Conservation (phyloP, 1,140 invertebrate species). For the Drosophila lacertosa region DNA sequence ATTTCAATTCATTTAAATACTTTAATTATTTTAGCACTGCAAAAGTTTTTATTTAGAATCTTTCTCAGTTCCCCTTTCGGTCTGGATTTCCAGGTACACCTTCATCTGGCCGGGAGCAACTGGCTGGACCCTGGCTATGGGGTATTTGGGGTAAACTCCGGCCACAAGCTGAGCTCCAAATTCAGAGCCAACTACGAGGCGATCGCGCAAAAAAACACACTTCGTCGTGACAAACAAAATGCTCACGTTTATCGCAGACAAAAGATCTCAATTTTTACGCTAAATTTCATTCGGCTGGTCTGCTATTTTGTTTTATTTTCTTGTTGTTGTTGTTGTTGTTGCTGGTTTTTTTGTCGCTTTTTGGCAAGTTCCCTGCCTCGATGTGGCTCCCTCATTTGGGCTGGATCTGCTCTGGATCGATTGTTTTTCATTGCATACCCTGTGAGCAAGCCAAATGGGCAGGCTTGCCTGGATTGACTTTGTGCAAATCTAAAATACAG, state of each 20-base stretch:
- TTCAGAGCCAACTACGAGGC: slow-evolving; percentile 20
- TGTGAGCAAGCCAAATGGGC: neutral
- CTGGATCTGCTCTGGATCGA: slow-evolving; percentile 70
- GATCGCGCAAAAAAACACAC: slow-evolving; percentile 80
- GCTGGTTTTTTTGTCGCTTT: slow-evolving; percentile 21
- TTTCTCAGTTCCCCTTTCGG: neutral
- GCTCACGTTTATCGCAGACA: slow-evolving; percentile 79
- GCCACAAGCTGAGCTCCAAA: slow-evolving; percentile 40
- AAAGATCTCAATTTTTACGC: slow-evolving; percentile 81
- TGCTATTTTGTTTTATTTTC: slow-evolving; percentile 39
- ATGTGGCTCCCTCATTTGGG: slow-evolving; percentile 22
- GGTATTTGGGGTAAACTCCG: neutral
- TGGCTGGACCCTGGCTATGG: neutral
- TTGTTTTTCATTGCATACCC: slow-evolving; percentile 31
- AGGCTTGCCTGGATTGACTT: no score
- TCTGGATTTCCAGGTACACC: neutral
- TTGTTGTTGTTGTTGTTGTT: slow-evolving; percentile 2
- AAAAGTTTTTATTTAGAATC: neutral
- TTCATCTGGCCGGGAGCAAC: neutral
- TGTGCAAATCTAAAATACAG: no score
- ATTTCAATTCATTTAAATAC: no score
- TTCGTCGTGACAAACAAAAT: slow-evolving; percentile 81
- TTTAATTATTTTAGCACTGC: no score
- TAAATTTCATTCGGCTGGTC: slow-evolving; percentile 69
- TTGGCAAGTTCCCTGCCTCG: slow-evolving; percentile 32